Base-by-base conservation (phyloP, 2,888 invertebrate genomes). In the Mythimna vitellina region DNA sequence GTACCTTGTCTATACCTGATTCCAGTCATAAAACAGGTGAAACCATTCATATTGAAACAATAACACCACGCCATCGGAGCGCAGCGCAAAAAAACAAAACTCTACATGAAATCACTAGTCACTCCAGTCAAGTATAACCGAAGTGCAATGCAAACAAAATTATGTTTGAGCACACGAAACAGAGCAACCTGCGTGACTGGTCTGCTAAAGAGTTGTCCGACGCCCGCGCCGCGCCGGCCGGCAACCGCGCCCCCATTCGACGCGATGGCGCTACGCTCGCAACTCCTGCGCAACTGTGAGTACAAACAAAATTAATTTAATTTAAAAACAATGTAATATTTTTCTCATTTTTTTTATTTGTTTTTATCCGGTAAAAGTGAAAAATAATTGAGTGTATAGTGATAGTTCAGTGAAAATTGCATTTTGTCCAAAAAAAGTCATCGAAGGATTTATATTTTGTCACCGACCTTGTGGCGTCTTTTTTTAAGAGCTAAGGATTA, bases 201-300 rank as follows among this genome's bases (percentile, higher is more conserved):
- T 93, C 86, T 89, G 83, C 84, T 85, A 90, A 90, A 87, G 81
- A 88, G 89, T 86, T 86, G 78, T 65, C 73, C 77, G 68, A 75
- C 85, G 78, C 84, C 69, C 62, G 86, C 67, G 66, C 80, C 80
- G 76, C 85, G 73, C 76, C 75, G 75, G 83, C 87, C 78, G 72
- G 83, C 74, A 80, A 90, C 87, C 91, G 89, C 90, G 91, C 92
- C 92, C 86, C 90, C 94, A 95, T 93, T 95, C 93, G 87, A 80
- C 93, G 92, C 89, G 73, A 96, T 96, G 96, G 94, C 95, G 86
- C 89, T 94, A 81, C 93, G 94, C 86, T 90, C 94, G 77, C 92
- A 91, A 92, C 95, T 95, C 92, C 93, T 95, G 92, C 94, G 95
- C 93, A 92, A 89, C 88, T 93, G 96, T 96, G 89, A 90, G 88